Percentiles rank a stretch among this genome's conserved stretches.
Conservation (phyloP, 2,888 invertebrate species). For the Tromatobia lineatoria region DNA sequence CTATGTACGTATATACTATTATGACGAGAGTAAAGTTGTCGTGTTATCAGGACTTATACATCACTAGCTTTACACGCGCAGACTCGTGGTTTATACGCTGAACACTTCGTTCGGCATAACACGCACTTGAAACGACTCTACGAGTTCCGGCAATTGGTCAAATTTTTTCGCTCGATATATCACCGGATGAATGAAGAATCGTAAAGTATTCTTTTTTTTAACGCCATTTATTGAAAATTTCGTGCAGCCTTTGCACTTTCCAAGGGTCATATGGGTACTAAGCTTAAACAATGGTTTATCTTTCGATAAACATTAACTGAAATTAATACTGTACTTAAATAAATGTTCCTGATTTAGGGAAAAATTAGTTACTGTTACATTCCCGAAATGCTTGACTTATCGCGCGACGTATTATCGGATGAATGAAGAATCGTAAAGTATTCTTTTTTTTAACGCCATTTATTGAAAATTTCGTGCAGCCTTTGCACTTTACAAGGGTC, state of each 20-base stretch:
- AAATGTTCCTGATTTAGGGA: too few species aligned
- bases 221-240: not conserved
- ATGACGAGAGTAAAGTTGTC: not conserved
- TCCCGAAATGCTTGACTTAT: too few species aligned
- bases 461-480: not conserved
- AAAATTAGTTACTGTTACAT: too few species aligned
- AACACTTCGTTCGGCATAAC: not conserved
- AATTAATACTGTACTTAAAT: too few species aligned
- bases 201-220: not conserved
- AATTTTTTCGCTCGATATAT: not conserved
- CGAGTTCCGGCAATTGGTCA: not conserved
- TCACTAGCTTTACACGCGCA: not conserved
- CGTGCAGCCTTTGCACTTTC: too few species aligned
- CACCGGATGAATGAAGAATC: not conserved
- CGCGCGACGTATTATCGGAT: not conserved
- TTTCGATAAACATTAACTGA: too few species aligned
- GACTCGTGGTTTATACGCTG: not conserved
- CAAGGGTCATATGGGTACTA: too few species aligned
- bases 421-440: not conserved
- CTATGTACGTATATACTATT: not conserved
- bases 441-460: not conserved
- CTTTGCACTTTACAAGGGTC: too few species aligned
- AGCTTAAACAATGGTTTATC: too few species aligned
- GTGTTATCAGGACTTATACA: not conserved
- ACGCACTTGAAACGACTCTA: not conserved